Evolutionary conservation across 2,797 vertebrate genomes (phyloP), one percentile per base, ranked within the genome.

Genomic region (Alouatta caraya): DNA sequence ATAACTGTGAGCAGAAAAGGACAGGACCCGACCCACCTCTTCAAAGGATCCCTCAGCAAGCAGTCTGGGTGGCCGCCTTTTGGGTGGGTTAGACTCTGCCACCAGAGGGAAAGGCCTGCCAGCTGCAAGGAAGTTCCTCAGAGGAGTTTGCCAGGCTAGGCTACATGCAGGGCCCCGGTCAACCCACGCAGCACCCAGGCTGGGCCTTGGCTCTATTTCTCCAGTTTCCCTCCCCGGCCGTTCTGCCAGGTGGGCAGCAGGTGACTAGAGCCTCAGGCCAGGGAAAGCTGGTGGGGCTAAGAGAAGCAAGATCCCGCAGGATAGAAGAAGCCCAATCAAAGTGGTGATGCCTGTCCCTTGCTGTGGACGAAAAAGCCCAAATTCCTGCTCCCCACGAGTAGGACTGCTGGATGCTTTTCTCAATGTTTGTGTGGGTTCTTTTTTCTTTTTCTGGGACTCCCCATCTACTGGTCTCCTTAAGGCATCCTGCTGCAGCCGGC

Each of bases 381-480:
- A 7, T 59, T 75, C 39, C 75, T 22, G 61, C 70, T 70, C 76
- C 30, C 0, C 21, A 61, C 37, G 59, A 50, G 19, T n/a, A 52
- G n/a, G 24, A 15, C n/a, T 33, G 37, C 55, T 11, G n/a, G 10
- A 24, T 26, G 83, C 67, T 44, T 80, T 70, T n/a, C 55, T 22
- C 30, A 14, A 15, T 48, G 73, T 28, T 30, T 59, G 21, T 19
- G 50, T 64, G 67, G 57, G 61, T 96, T 94, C 64, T 11, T 21
- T 57, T 84, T 83, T 73, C 42, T 87, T 94, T 91, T 87, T 48
- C 92, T 84, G 76, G 90, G 57, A 37, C 44, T 10, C 96, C 83
- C 97, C 97, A 97, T 90, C 97, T 97, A 33, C 88, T 93, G 97
- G 96, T 59, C 19, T 21, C 33, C 10, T 15, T 24, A 21, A 46